Evolutionary conservation across 2,888 invertebrate species (phyloP).

Genomic region (Phortica okadai): DNA sequence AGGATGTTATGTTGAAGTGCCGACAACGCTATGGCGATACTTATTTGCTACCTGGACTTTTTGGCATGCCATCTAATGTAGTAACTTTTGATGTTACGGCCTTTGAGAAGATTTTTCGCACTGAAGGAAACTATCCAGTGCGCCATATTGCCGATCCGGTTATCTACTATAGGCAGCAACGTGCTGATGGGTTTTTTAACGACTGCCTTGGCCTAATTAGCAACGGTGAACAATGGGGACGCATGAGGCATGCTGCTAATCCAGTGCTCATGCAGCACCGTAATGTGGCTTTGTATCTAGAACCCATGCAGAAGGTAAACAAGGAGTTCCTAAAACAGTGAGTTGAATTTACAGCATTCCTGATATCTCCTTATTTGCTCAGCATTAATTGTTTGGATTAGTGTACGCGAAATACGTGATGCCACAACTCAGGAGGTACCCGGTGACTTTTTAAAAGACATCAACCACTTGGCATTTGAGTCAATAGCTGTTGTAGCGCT

Average conservation of each 20-base stretch:
- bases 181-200: constrained; percentile 43
- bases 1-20: constrained; percentile 48
- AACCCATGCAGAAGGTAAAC: constrained; percentile 78
- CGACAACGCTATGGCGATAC: constrained; percentile 73
- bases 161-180: constrained; percentile 71
- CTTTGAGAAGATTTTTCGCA: constrained; percentile 76
- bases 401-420: constrained; percentile 70
- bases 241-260: constrained; percentile 81
- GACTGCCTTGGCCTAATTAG: constrained; percentile 27
- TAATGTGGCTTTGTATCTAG: constrained; percentile 77
- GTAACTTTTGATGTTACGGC: constrained; percentile 78
- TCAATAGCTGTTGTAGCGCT: constrained; percentile 76
- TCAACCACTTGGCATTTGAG: constrained; percentile 80
- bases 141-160: constrained; percentile 74
- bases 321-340: constrained; percentile 67
- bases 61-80: constrained; percentile 70
- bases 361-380: neutral
- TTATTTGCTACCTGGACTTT: constrained; percentile 73
- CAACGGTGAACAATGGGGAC: constrained; percentile 82
- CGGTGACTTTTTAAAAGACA: constrained; percentile 76
- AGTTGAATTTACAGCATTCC: neutral
- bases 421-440: constrained; percentile 71
- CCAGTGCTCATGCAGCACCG: constrained; percentile 82
- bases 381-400: neutral
- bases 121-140: constrained; percentile 77